Conservation (phyloP, 2,113 vertebrate species). For the Heterotilapia buettikoferi region DNA sequence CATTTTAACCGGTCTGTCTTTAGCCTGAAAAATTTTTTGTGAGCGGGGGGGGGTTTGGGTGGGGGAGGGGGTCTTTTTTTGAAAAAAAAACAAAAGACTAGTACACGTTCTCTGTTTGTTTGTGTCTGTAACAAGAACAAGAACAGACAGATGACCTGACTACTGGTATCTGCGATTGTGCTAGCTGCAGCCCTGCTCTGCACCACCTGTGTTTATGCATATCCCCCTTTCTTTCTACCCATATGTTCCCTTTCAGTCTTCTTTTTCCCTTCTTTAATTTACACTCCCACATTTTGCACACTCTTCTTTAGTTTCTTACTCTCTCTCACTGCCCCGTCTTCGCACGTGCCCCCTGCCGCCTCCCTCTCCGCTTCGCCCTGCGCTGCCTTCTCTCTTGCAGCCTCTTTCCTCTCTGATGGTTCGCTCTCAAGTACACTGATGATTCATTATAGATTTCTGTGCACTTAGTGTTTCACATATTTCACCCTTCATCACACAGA, state of each 20-base stretch:
- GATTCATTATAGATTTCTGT: conserved; percentile 27
- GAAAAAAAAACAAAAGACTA: neutral
- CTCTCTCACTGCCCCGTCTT: neutral
- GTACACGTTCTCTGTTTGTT: neutral
- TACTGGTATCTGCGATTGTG: conserved; percentile 5
- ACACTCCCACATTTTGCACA: neutral
- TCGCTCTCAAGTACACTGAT: neutral
- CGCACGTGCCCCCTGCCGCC: neutral
- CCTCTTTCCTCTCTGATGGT: neutral
- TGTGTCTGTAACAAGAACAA: neutral
- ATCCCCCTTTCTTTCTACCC: neutral
- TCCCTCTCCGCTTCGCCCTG: neutral
- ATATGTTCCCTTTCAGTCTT: neutral
- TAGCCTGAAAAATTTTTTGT: neutral
- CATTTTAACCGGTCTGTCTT: neutral
- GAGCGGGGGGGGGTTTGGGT: neutral
- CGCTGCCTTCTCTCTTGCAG: neutral
- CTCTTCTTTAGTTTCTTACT: neutral
- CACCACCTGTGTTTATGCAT: neutral
- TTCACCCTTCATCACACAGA: neutral
- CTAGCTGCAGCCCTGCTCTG: neutral
- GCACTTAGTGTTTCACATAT: neutral
- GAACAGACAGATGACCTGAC: neutral
- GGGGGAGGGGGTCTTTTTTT: neutral
- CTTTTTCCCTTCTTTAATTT: neutral